Percentiles rank a stretch among this genome's conserved stretches.
Evolutionary conservation across 2,113 vertebrate genomes (phyloP).

Genomic region (Tretioscincus oriximinensis): DNA sequence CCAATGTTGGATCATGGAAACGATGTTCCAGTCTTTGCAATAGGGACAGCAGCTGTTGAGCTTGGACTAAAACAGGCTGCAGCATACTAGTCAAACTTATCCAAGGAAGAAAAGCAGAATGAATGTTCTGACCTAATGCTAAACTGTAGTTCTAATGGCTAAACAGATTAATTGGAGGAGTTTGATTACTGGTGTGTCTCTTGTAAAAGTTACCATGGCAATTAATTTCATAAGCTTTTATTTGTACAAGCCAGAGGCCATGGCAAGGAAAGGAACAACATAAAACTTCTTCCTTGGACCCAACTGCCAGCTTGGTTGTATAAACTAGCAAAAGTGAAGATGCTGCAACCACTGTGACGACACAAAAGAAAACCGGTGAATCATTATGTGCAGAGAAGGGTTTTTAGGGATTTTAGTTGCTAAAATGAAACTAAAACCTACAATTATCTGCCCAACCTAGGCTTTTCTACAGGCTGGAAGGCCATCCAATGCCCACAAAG

Average conservation of each 20-base stretch:
- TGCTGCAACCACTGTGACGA: slow-evolving; percentile 8
- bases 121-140: neutral
- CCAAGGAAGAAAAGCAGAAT: too few relatives aligned
- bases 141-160: neutral
- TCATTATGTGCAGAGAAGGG: neutral
- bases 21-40: too few relatives aligned
- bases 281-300: neutral
- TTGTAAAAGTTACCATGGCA: neutral
- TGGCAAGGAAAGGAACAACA: neutral
- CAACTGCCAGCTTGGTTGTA: slow-evolving; percentile 6
- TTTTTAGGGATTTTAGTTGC: slow-evolving; percentile 16
- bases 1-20: too few relatives aligned
- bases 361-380: neutral
- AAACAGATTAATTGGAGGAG: neutral
- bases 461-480: slow-evolving; percentile 7
- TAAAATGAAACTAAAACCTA: slow-evolving; percentile 19
- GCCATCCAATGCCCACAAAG: slow-evolving; percentile 17
- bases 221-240: slow-evolving; percentile 11
- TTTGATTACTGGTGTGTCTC: neutral
- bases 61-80: too few relatives aligned
- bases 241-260: neutral
- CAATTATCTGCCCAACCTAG: slow-evolving; percentile 24
- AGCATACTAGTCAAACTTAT: too few relatives aligned
- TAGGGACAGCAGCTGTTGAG: too few relatives aligned
- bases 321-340: slow-evolving; percentile 1